Evolutionary conservation across 2,888 invertebrate genomes (phyloP).

Genomic region (Himalopsyche anomala): DNA sequence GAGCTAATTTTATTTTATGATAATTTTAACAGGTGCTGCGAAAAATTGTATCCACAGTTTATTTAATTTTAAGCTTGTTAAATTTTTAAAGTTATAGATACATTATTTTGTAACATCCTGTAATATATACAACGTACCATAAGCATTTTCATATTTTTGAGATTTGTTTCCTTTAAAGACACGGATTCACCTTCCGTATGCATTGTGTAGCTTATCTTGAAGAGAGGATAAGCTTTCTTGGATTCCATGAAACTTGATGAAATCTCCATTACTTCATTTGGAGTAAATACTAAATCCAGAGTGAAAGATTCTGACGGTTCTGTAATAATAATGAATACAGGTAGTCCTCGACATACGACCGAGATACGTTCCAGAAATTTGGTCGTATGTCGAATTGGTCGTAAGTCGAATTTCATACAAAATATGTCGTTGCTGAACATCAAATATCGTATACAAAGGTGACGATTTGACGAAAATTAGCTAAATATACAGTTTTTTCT

Average conservation of each 20-base stretch:
- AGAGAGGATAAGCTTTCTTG: background rate
- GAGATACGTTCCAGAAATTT: conserved; percentile 49
- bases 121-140: background rate
- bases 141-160: background rate
- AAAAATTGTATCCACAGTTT: too few relatives aligned
- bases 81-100: too few relatives aligned
- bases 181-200: background rate
- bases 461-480: too few relatives aligned
- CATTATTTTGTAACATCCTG: too few relatives aligned
- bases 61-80: too few relatives aligned
- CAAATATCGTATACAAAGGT: too few relatives aligned
- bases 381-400: conserved; percentile 53
- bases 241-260: background rate
- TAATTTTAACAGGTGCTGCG: too few relatives aligned
- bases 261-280: background rate
- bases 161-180: background rate
- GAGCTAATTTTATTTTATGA: background rate
- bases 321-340: background rate
- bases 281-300: background rate
- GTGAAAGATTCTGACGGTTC: background rate
- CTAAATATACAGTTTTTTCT: too few relatives aligned
- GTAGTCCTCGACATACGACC: too few relatives aligned
- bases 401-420: conserved; percentile 58
- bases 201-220: background rate
- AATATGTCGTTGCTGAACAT: too few relatives aligned